Percentiles rank a stretch among this genome's conserved stretches.
These are phyloP conservation scores for Anaspis maculata DNA, from an alignment of 2,888 invertebrate genomes.

Conservation along the genomic window DNA sequence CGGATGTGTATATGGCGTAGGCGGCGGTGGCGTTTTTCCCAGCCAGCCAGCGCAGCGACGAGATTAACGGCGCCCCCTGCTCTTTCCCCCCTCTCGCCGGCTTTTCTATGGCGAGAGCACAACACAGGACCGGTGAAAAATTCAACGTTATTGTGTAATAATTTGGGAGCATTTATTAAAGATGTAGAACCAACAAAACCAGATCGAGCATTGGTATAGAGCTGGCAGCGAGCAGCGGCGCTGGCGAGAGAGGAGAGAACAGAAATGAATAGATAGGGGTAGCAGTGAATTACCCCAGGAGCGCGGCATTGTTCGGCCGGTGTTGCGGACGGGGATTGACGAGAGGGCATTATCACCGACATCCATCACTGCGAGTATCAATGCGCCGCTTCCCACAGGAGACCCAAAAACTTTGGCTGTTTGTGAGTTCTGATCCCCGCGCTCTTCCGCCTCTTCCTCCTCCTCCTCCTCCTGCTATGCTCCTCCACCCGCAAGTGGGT, in stretches of 20 bases:
- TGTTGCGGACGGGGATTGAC: conserved; percentile 47
- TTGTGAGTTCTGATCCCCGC: conserved; percentile 36
- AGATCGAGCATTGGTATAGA: no score
- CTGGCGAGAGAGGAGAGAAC: conserved; percentile 3
- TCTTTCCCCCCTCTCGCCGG: no score
- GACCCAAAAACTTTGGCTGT: conserved; percentile 40
- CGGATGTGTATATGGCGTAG: no score
- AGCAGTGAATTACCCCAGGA: conserved; percentile 39
- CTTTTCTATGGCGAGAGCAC: no score
- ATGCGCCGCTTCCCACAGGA: conserved; percentile 44
- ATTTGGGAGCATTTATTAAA: conserved; percentile 36
- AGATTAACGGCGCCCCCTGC: no score
- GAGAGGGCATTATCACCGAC: conserved; percentile 47
- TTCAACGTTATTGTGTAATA: conserved; percentile 35
- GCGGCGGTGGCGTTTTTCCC: no score
- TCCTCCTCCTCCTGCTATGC: conserved; percentile 18
- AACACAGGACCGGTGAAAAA: no score
- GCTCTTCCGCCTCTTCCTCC: conserved; percentile 10
- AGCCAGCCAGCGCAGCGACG: no score
- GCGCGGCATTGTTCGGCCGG: conserved; percentile 48
- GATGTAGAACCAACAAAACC: conserved; percentile 29
- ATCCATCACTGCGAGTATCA: conserved; percentile 46
- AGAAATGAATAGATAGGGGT: conserved; percentile 41
- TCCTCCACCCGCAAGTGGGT: conserved; percentile 16
- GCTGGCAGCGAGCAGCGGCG: conserved; percentile 2